These are phyloP conservation scores for Castor canadensis DNA, from an alignment of 2,113 vertebrate genomes.

Conservation along the genomic window DNA sequence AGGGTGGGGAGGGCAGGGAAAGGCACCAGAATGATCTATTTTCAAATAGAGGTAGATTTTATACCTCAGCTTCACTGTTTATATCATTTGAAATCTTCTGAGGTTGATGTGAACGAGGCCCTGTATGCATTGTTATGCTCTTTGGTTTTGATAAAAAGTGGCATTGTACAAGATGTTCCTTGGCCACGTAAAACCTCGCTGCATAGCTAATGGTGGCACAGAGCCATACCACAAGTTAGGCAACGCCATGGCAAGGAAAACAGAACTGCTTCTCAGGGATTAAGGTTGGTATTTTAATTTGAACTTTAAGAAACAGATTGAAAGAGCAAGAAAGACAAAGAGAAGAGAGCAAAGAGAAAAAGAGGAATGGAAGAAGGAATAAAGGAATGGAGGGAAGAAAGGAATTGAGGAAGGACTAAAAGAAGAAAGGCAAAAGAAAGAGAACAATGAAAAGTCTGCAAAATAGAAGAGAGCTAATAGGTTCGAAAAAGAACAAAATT, in stretches of 20 bases:
- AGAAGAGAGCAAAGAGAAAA: background rate
- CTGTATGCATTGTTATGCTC: constrained; percentile 87
- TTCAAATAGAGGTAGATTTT: constrained; percentile 75
- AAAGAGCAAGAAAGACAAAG: constrained; percentile 42
- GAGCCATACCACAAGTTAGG: constrained; percentile 88
- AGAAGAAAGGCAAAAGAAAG: background rate
- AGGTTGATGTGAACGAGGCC: constrained; percentile 79
- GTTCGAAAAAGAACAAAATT: background rate
- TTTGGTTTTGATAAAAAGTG: constrained; percentile 87
- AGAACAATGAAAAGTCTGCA: background rate
- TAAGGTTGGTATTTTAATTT: constrained; percentile 82
- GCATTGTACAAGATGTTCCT: constrained; percentile 88
- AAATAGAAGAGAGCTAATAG: background rate
- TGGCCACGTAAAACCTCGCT: constrained; percentile 85
- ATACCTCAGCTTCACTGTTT: constrained; percentile 78
- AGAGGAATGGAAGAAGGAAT: too few species aligned
- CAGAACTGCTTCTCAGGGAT: constrained; percentile 85
- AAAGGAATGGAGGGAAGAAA: background rate
- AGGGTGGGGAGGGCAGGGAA: background rate
- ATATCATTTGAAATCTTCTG: constrained; percentile 83
- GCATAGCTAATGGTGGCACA: constrained; percentile 82
- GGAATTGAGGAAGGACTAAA: background rate
- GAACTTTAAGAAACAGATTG: constrained; percentile 76
- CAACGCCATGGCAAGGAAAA: constrained; percentile 82
- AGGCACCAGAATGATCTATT: constrained; percentile 55